phyloP scores from a whole-genome alignment of 2,888 invertebrate genomes.

The Bombylius discolor region DNA sequence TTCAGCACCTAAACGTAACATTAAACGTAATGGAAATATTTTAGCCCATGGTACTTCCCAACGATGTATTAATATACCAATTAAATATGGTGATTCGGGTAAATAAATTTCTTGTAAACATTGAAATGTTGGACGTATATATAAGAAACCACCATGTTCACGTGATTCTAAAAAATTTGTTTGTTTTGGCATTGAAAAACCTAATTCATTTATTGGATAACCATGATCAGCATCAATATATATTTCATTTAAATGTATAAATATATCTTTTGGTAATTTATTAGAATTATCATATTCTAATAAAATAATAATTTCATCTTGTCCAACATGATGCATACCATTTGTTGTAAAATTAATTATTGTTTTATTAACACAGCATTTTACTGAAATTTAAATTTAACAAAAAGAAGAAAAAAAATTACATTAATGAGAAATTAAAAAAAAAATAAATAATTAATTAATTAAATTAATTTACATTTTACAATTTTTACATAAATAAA shows the following conservation, averaged over 20 bases:
- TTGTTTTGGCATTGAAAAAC: slow-evolving; percentile 44
- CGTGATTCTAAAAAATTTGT: slow-evolving; percentile 49
- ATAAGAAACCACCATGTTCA: slow-evolving; percentile 72
- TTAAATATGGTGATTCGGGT: slow-evolving; percentile 60
- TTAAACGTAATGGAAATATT: slow-evolving; percentile 58
- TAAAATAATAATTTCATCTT: slow-evolving; percentile 67
- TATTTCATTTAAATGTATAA: slow-evolving; percentile 57
- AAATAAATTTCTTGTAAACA: slow-evolving; percentile 62
- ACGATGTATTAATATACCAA: slow-evolving; percentile 66
- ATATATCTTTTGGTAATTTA: slow-evolving; percentile 55
- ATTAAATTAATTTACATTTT: slow-evolving; percentile 46
- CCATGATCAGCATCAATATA: slow-evolving; percentile 58
- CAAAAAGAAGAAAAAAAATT: neutral
- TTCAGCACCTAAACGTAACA: slow-evolving; percentile 69
- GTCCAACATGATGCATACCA: slow-evolving; percentile 66
- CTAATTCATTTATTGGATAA: slow-evolving; percentile 54
- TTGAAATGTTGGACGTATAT: slow-evolving; percentile 65
- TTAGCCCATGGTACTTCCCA: slow-evolving; percentile 49
- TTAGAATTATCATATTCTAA: slow-evolving; percentile 54
- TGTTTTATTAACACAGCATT: slow-evolving; percentile 57
- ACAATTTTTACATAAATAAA: slow-evolving; percentile 60
- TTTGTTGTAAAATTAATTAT: slow-evolving; percentile 67
- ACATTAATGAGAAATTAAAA: no score
- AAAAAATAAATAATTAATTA: neutral
- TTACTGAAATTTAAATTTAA: slow-evolving; percentile 41